A percentile compares a stretch with the other conserved stretches of the same genome.
Evolutionary conservation across 2,888 invertebrate genomes (phyloP).

Genomic region (Drosophila yooni): DNA sequence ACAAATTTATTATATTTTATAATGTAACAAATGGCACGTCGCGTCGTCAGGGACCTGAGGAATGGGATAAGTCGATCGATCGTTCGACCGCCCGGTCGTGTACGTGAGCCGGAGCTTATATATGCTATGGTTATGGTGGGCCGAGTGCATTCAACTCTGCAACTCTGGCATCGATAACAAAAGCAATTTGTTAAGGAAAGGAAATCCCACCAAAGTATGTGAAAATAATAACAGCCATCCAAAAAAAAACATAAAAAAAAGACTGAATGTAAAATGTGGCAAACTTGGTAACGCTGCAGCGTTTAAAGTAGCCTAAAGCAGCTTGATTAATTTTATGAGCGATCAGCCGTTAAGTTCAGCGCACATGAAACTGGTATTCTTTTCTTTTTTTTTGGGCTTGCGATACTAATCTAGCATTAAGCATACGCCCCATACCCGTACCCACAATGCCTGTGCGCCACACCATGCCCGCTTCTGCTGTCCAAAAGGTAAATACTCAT

Average conservation of each 20-base stretch:
- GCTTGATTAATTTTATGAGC: constrained; percentile 85
- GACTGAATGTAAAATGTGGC: constrained; percentile 38
- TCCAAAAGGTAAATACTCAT: constrained; percentile 76
- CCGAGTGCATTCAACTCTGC: constrained; percentile 68
- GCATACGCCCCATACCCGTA: constrained; percentile 75
- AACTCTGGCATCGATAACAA: constrained; percentile 67
- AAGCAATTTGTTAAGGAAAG: constrained; percentile 79
- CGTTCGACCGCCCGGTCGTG: constrained; percentile 24
- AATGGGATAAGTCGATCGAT: constrained; percentile 37
- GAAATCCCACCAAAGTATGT: constrained; percentile 79
- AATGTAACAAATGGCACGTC: constrained; percentile 74
- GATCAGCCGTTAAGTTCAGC: constrained; percentile 85
- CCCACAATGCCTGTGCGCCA: constrained; percentile 21
- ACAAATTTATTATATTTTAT: constrained; percentile 74
- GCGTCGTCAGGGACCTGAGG: constrained; percentile 7
- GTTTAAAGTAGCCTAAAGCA: constrained; percentile 81
- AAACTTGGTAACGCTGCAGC: constrained; percentile 37
- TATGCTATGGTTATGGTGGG: constrained; percentile 14
- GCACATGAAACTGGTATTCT: constrained; percentile 63
- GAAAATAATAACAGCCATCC: constrained; percentile 73
- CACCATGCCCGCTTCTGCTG: constrained; percentile 23
- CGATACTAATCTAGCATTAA: constrained; percentile 80
- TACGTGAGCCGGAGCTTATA: constrained; percentile 52
- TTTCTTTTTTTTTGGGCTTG: constrained; percentile 17
- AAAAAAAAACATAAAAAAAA: constrained; percentile 36